Evolutionary conservation across 2,888 invertebrate species (phyloP), one percentile per base, ranked within the genome.

Genomic region (Baccha elongata): DNA sequence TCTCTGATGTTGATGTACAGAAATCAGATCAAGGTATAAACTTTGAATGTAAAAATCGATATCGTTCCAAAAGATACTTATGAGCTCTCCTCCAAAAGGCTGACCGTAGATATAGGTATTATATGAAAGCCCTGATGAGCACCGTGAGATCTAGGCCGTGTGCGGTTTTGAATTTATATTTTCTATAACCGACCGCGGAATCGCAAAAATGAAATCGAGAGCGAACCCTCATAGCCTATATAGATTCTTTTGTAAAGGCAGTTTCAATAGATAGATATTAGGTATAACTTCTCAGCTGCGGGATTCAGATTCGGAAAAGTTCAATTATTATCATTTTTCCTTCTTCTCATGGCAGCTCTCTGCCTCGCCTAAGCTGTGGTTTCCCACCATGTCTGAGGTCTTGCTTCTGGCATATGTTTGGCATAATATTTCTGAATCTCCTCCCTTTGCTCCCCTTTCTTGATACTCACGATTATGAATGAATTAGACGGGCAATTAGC

Each of bases 111-210:
- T 67, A 81, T 67, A 52, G 72, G 52, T 72, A 81, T 81, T 69
- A 83, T 75, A 83, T 64, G 46, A 68, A 76, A 83, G 64, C 83
- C 83, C 76, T 76, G 85, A 81, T 85, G 85, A 86, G 85, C 78
- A 85, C 83, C 86, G 87, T 86, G 85, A 86, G 86, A 86, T 86
- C 86, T 86, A 85, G 86, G 86, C 84, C 86, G 68, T 13, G 68
- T 68, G 83, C 44, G 83, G 83, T 78, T 83, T 58, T 32, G 13
- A 37, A 52, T 71, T 21, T n/a, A 23, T 58, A 44, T 46, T 60
- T 42, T 48, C 50, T 64, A 55, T 60, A 46, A 64, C 53, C 44
- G 21, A 64, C 53, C 44, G 21, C 44, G 42, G 26, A 62, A 58
- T 71, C 60, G 67, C 53, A 67, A 67, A 81, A 75, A 81, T 40